Conservation (phyloP, 1,140 invertebrate genomes). For the Hirudo medicinalis region DNA sequence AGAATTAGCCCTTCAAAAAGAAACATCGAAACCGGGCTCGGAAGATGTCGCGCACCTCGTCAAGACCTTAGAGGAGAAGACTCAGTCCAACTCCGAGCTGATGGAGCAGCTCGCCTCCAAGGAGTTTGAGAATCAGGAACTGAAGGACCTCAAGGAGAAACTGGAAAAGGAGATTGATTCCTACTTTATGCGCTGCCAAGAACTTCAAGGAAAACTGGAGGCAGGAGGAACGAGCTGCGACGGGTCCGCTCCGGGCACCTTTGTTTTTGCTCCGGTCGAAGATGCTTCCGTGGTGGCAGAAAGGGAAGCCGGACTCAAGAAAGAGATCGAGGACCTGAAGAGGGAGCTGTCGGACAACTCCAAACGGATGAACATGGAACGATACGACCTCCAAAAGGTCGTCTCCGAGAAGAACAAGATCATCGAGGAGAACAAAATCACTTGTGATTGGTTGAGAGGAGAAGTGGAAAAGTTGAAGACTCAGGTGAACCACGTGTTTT, state of each 20-base stretch:
- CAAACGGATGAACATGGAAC: slow-evolving; percentile 15
- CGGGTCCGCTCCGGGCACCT: neutral
- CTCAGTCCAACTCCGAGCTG: neutral
- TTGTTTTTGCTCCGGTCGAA: neutral
- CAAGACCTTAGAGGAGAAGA: too few species aligned
- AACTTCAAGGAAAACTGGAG: neutral
- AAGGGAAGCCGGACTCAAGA: neutral
- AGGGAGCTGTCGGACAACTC: slow-evolving; percentile 10
- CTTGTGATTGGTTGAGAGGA: slow-evolving; percentile 12
- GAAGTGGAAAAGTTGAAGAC: slow-evolving; percentile 21
- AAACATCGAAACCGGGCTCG: too few species aligned
- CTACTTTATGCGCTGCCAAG: neutral
- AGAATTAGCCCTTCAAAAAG: too few species aligned
- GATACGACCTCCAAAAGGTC: slow-evolving; percentile 21
- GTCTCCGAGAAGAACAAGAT: slow-evolving; percentile 22
- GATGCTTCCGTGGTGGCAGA: neutral
- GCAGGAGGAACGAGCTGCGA: neutral
- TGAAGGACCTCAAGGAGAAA: slow-evolving; percentile 12
- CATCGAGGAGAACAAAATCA: slow-evolving; percentile 21
- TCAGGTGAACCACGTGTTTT: neutral
- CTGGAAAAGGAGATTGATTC: slow-evolving; percentile 4
- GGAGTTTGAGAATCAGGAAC: neutral
- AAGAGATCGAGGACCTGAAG: slow-evolving; percentile 17
- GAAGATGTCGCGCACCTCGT: too few species aligned
- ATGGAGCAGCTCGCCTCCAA: neutral